Evolutionary conservation across 1,140 invertebrate species (phyloP).

Genomic region (Lasioglossum albipes): DNA sequence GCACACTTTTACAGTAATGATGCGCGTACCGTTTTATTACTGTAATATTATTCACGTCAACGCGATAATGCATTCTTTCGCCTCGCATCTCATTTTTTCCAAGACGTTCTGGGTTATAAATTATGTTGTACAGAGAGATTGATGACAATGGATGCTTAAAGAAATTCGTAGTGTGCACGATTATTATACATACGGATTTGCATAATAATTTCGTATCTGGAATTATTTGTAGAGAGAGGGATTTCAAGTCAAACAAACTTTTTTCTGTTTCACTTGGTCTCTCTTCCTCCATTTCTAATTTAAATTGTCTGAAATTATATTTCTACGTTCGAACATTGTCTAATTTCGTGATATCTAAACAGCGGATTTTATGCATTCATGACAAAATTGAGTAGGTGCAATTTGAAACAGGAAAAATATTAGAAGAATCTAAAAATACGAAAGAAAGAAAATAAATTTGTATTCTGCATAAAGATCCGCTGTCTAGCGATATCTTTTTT

Average conservation of each 20-base stretch:
- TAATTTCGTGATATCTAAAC: not conserved
- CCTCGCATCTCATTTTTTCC: not conserved
- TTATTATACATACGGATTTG: not conserved
- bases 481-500: too few species aligned
- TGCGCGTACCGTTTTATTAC: not conserved
- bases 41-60: not conserved
- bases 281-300: not conserved
- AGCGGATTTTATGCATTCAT: too few species aligned
- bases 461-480: too few species aligned
- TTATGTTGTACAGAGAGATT: not conserved
- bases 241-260: too few species aligned
- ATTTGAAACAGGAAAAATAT: too few species aligned
- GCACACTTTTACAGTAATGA: not conserved
- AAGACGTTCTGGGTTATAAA: too few species aligned
- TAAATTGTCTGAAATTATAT: not conserved
- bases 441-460: too few species aligned
- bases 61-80: not conserved
- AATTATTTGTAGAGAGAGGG: too few species aligned
- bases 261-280: not conserved
- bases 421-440: too few species aligned
- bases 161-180: not conserved
- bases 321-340: too few species aligned
- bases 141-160: not conserved
- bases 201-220: too few species aligned
- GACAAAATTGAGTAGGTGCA: too few species aligned